Conservation (phyloP, 2,797 vertebrate species). For the Garrulus glandarius region DNA sequence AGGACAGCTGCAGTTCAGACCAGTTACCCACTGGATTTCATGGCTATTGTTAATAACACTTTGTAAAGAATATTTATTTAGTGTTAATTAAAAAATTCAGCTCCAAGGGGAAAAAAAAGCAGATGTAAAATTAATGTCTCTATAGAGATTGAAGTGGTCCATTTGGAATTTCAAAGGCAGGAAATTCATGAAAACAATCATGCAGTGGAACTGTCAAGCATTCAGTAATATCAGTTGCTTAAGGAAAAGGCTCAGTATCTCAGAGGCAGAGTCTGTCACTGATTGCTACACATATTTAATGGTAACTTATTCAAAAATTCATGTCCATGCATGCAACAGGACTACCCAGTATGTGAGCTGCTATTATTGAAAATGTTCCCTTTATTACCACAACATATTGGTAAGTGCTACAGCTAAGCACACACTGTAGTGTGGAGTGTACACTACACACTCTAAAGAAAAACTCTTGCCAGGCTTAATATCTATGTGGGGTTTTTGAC, state of each 20-base stretch:
- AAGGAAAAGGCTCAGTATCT: background rate
- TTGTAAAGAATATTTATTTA: slow-evolving; percentile 16
- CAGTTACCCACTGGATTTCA: background rate
- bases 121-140: slow-evolving; percentile 1
- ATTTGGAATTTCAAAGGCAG: slow-evolving; percentile 41
- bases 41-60: slow-evolving; percentile 25
- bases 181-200: background rate
- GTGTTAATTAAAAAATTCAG: slow-evolving; percentile 22
- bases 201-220: background rate
- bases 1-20: background rate
- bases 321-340: background rate
- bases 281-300: background rate
- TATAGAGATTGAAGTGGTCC: background rate
- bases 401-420: background rate
- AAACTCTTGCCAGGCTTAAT: background rate
- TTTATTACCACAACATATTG: background rate
- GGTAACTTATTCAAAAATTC: background rate
- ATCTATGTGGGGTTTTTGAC: background rate
- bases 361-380: background rate
- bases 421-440: background rate
- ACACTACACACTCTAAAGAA: background rate
- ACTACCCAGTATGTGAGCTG: background rate
- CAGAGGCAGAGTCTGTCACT: background rate
- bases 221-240: background rate
- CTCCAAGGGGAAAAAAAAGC: background rate